Conservation (phyloP, 2,888 invertebrate species). For the Drosophila greeni region DNA sequence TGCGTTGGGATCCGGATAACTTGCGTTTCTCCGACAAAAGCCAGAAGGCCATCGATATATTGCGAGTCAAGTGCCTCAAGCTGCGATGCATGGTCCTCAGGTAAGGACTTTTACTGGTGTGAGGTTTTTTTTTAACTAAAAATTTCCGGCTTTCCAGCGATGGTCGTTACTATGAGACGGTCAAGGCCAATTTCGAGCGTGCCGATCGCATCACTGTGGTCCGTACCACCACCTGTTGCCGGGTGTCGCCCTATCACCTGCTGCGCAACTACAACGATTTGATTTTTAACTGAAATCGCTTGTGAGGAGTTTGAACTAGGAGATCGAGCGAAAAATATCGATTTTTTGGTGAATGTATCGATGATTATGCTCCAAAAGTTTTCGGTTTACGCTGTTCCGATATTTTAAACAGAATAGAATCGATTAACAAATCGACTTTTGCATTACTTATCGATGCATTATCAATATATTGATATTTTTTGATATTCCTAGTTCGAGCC, state of each 20-base stretch:
- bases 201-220: slow-evolving; percentile 98
- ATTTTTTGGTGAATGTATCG: too few relatives aligned
- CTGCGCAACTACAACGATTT: slow-evolving; percentile 96
- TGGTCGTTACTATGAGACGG: slow-evolving; percentile 99
- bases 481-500: neutral
- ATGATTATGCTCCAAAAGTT: too few relatives aligned
- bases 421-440: too few relatives aligned
- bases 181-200: slow-evolving; percentile 99
- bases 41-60: slow-evolving; percentile 98
- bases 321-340: too few relatives aligned
- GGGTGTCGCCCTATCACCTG: slow-evolving; percentile 95
- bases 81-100: slow-evolving; percentile 95
- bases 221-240: slow-evolving; percentile 96
- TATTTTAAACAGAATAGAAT: too few relatives aligned
- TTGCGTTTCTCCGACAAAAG: slow-evolving; percentile 99
- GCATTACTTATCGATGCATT: too few relatives aligned
- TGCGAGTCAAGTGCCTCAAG: slow-evolving; percentile 96
- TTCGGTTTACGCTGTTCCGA: too few relatives aligned
- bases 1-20: slow-evolving; percentile 99
- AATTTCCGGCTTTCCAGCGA: slow-evolving; percentile 82
- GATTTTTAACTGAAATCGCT: slow-evolving; percentile 88
- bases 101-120: slow-evolving; percentile 79
- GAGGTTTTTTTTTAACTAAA: neutral
- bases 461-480: neutral
- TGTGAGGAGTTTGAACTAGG: neutral